Percentiles rank a stretch among this genome's conserved stretches.
These are phyloP conservation scores for Iphiclides podalirius DNA, from an alignment of 2,888 invertebrate species.

Conservation along the genomic window DNA sequence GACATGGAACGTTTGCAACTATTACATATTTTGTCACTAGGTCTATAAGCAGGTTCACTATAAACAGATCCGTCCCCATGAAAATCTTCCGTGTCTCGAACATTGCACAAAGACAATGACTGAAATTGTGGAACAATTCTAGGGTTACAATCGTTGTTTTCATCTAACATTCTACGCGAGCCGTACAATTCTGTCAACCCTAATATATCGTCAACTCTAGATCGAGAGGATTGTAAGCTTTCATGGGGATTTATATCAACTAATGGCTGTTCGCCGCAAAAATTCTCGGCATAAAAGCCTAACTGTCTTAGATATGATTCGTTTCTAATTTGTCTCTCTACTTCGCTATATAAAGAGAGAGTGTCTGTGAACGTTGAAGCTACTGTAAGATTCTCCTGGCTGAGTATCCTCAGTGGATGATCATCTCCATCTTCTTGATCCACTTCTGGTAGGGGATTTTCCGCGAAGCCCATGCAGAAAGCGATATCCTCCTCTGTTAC, in stretches of 20 bases:
- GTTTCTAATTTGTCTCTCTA: conserved; percentile 83
- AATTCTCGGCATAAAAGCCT: conserved; percentile 78
- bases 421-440: conserved; percentile 86
- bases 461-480: conserved; percentile 87
- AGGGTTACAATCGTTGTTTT: conserved; percentile 76
- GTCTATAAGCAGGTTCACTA: conserved; percentile 90
- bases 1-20: conserved; percentile 87
- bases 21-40: conserved; percentile 87
- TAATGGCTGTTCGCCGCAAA: conserved; percentile 50
- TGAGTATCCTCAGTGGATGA: conserved; percentile 92
- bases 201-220: conserved; percentile 89
- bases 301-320: conserved; percentile 81
- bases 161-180: conserved; percentile 87
- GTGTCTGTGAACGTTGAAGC: conserved; percentile 94
- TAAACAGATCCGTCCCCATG: conserved; percentile 90
- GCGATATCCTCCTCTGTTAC: conserved; percentile 97
- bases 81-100: conserved; percentile 83
- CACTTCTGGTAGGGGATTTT: conserved; percentile 85
- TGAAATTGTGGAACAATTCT: conserved; percentile 83
- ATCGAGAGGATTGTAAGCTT: conserved; percentile 65
- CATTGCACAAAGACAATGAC: conserved; percentile 85
- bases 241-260: conserved; percentile 69
- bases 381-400: conserved; percentile 94
- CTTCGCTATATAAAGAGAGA: conserved; percentile 82
- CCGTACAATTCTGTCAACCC: conserved; percentile 90